phyloP scores from a whole-genome alignment of 2,888 invertebrate species.

The Lumbricus terrestris region DNA sequence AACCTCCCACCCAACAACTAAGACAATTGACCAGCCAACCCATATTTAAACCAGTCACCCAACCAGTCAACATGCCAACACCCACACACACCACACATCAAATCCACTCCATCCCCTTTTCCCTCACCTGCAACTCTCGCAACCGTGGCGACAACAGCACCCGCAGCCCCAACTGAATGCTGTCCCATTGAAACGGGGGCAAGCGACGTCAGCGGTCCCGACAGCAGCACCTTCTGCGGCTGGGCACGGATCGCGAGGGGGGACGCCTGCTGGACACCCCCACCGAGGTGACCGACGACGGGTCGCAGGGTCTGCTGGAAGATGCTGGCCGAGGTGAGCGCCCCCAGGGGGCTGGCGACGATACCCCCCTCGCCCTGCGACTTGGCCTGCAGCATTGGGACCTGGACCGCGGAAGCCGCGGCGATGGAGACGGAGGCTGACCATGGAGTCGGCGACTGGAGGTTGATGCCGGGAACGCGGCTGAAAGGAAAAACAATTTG shows the following conservation, averaged over 20 bases:
- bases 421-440: background rate
- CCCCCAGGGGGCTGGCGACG: background rate
- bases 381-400: background rate
- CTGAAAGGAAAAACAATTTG: background rate
- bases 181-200: background rate
- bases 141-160: background rate
- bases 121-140: background rate
- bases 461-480: background rate
- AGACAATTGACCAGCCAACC: background rate
- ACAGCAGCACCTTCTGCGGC: constrained; percentile 11
- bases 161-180: background rate
- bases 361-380: background rate
- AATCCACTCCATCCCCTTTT: background rate
- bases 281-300: background rate
- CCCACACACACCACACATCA: background rate
- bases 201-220: background rate
- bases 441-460: background rate
- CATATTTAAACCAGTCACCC: background rate
- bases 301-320: background rate
- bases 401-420: background rate
- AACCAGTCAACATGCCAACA: background rate
- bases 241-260: background rate
- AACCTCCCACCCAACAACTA: background rate
- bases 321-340: background rate
- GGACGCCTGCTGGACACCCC: background rate